A percentile compares a stretch with the other conserved stretches of the same genome.
phyloP scores from a whole-genome alignment of 1,140 invertebrate species.

The Neodiprion pinetum region DNA sequence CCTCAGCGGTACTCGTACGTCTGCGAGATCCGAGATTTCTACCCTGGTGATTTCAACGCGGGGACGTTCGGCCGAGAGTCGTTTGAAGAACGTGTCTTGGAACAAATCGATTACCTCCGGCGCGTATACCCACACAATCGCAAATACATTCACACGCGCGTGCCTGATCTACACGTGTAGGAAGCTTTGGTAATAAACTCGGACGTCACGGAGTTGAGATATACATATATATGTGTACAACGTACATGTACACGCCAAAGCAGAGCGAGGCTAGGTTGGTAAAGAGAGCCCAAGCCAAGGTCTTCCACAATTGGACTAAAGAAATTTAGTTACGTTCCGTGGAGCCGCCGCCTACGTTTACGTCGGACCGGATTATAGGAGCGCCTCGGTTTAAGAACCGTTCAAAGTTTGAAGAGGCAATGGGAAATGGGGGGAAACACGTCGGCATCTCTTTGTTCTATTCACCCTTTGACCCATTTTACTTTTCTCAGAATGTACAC shows the following conservation, averaged over 20 bases:
- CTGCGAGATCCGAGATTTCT: not conserved
- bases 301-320: not conserved
- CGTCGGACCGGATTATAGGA: not conserved
- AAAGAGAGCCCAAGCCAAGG: not conserved
- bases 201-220: not conserved
- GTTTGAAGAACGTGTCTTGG: not conserved
- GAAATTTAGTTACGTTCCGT: not conserved
- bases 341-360: too few relatives aligned
- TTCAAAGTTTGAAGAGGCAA: not conserved
- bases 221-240: not conserved
- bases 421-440: not conserved
- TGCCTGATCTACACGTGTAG: not conserved
- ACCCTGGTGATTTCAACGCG: not conserved
- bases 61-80: too few relatives aligned
- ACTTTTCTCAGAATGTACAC: not conserved
- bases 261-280: not conserved
- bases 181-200: not conserved
- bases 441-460: constrained; percentile 5
- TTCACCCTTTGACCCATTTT: not conserved
- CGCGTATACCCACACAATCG: not conserved
- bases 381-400: not conserved
- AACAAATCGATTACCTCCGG: not conserved
- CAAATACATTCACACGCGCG: not conserved
- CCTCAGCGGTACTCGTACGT: not conserved
- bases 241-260: not conserved